Evolutionary conservation across 2,797 vertebrate species (phyloP), one percentile per base, ranked within the genome.

Genomic region (Gymnocypris eckloni): DNA sequence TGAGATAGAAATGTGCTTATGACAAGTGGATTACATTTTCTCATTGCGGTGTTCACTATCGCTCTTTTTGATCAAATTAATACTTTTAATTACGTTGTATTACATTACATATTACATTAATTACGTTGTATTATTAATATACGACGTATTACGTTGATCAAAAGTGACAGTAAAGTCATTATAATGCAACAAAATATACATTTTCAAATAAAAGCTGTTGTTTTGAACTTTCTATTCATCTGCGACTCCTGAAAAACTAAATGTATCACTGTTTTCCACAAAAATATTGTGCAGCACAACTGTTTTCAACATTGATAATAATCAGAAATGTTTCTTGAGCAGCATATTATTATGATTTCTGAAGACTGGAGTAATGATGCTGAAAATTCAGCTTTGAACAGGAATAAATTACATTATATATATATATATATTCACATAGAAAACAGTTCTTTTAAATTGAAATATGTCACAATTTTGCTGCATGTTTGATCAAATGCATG

Each of bases 361-460:
- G 67, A 70, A 22, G 67, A 73, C n/a, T 73, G 70, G 39, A 72
- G 12, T 15, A 45, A 45, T 71, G 69, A 43, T 71, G 39, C 20
- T 70, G 2, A 28, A 2, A 50, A 73, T 10, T 1, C 71, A 73
- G 43, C 13, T 43, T 45, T 45, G 6, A 45, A 25, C 22, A 16
- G 6, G 0, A 72, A 72, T 25, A 45, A n/a, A 71, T 71, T 45
- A 45, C 11, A 45, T 0, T 45, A 25, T 2, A 25, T 28, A 2
- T 4, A 25, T 28, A 2, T 4, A 8, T 8, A 72, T 6, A n/a
- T n/a, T 43, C 20, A 43, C 20, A n/a, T 4, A 71, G 39, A 71
- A 28, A 64, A 64, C 12, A 6, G 0, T 1, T 1, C 2, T 25
- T 45, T 43, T 2, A 45, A 8, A 15, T n/a, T 8, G 0, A 45